A percentile compares a stretch with the other conserved stretches of the same genome.
These are phyloP conservation scores for Cryptosula pallasiana DNA, from an alignment of 2,888 invertebrate genomes.

Conservation along the genomic window DNA sequence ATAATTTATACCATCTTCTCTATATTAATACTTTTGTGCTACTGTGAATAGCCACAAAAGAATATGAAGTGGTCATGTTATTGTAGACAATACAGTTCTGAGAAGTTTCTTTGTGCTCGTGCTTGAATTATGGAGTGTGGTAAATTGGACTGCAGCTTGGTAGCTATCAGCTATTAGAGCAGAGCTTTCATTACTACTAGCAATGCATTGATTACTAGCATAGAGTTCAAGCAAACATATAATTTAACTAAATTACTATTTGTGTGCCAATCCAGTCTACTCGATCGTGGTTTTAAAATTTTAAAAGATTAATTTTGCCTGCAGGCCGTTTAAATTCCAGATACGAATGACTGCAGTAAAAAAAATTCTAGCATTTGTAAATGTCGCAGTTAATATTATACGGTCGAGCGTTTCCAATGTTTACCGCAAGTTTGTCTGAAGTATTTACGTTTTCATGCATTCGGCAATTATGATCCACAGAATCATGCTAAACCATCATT, in stretches of 20 bases:
- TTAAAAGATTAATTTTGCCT: too few relatives aligned
- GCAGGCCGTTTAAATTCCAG: too few relatives aligned
- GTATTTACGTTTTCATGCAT: background rate
- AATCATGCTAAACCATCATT: slow-evolving; percentile 22
- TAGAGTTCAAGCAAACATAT: background rate
- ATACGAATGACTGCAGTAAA: too few relatives aligned
- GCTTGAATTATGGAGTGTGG: background rate
- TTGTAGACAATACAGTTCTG: background rate
- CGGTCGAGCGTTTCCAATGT: too few relatives aligned
- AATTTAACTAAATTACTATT: background rate
- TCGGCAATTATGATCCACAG: background rate
- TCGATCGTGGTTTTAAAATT: too few relatives aligned
- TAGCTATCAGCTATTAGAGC: background rate
- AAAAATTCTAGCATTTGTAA: too few relatives aligned
- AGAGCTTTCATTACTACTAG: too few relatives aligned
- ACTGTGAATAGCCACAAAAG: background rate
- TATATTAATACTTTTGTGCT: background rate
- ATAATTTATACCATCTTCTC: background rate
- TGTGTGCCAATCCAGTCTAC: too few relatives aligned
- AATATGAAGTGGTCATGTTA: background rate
- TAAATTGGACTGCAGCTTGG: background rate
- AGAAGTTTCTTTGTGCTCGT: background rate
- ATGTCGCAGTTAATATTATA: too few relatives aligned
- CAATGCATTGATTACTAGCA: too few relatives aligned
- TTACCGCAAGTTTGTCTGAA: slow-evolving; percentile 5